These are phyloP conservation scores for Drosophila siamana DNA, from an alignment of 2,888 invertebrate species.

Conservation along the genomic window DNA sequence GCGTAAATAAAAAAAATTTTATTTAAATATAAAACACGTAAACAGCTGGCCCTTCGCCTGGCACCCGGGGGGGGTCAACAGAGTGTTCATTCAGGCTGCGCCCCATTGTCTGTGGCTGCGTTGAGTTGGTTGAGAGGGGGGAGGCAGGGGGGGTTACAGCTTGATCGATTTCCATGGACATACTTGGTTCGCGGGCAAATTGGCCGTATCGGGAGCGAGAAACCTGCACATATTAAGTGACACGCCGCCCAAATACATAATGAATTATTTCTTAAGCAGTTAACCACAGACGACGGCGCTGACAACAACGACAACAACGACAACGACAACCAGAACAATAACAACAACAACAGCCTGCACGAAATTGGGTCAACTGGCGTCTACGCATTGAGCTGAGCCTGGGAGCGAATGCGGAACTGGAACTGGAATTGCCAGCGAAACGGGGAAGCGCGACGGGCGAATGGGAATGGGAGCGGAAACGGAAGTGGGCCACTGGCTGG, in stretches of 20 bases:
- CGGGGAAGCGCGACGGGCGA: background rate
- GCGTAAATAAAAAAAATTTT: slow-evolving; percentile 71
- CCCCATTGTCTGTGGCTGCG: background rate
- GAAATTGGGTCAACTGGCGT: slow-evolving; percentile 62
- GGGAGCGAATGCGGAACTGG: slow-evolving; percentile 6
- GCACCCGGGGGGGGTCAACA: background rate
- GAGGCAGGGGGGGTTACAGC: no score
- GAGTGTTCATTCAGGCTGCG: no score
- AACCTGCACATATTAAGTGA: slow-evolving; percentile 76
- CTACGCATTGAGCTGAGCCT: slow-evolving; percentile 17
- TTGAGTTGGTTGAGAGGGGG: no score
- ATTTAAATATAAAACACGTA: slow-evolving; percentile 65
- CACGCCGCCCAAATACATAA: slow-evolving; percentile 73
- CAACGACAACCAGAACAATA: slow-evolving; percentile 4
- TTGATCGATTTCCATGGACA: slow-evolving; percentile 73
- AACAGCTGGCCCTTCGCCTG: slow-evolving; percentile 51
- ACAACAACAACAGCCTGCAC: background rate
- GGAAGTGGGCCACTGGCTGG: background rate
- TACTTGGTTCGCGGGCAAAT: slow-evolving; percentile 73
- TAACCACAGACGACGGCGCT: slow-evolving; percentile 56
- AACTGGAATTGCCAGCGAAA: background rate
- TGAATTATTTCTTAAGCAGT: slow-evolving; percentile 80
- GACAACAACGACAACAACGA: slow-evolving; percentile 9
- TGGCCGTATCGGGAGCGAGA: slow-evolving; percentile 58
- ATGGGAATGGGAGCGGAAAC: slow-evolving; percentile 3